Conservation (phyloP, 1,140 invertebrate species). For the Vanessa atalanta region DNA sequence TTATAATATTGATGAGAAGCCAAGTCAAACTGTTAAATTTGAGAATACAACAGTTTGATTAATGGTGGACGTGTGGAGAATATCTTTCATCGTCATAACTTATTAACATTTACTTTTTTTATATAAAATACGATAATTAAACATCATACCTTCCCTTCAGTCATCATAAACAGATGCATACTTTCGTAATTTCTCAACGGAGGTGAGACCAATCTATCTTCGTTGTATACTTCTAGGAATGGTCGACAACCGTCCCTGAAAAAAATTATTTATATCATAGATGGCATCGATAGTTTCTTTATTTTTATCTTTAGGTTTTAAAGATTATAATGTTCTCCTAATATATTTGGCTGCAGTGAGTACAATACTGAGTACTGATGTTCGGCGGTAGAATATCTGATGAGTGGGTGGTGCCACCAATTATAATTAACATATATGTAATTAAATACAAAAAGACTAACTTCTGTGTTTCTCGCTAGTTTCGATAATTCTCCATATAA, state of each 20-base stretch:
- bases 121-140: neutral
- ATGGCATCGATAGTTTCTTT: slow-evolving; percentile 16
- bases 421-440: no score
- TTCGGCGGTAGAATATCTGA: no score
- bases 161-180: slow-evolving; percentile 89
- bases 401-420: no score
- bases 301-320: neutral
- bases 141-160: slow-evolving; percentile 85
- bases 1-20: no score
- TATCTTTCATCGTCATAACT: neutral
- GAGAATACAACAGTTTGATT: no score
- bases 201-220: slow-evolving; percentile 90
- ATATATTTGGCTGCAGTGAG: no score
- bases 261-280: slow-evolving; percentile 8
- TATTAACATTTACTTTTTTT: neutral
- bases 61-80: no score
- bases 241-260: slow-evolving; percentile 94
- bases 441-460: no score
- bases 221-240: slow-evolving; percentile 95
- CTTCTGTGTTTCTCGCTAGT: no score
- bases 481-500: no score
- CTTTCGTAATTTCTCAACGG: slow-evolving; percentile 94
- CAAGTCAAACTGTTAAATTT: no score
- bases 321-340: slow-evolving; percentile 21
- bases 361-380: no score